Evolutionary conservation across 1,140 invertebrate species (phyloP), one percentile per base, ranked within the genome.

Genomic region (Cyclargus thomasi): DNA sequence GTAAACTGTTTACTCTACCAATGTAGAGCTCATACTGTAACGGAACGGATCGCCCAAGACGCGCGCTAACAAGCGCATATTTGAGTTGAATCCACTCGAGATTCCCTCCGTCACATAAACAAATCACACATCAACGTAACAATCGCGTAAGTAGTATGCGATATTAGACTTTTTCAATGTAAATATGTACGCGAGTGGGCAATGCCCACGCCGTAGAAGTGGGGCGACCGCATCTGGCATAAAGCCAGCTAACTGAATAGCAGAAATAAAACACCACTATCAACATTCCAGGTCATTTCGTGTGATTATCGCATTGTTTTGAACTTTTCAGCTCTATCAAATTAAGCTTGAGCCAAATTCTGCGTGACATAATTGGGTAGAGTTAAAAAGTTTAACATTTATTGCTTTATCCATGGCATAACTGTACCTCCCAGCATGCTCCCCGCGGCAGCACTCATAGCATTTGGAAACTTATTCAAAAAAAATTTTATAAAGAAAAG

Each of bases 201-300:
- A 76, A 65, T 75, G 74, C 78, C 75, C 76, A 80, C 76, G 79
- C 77, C 69, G 53, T 62, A 74, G 76, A 79, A 79, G 78, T 79
- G 74, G 79, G 76, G 77, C 81, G 81, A 72, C 79, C 78, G 73
- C 78, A 71, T 74, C 78, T 85, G 84, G 81, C 81, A 67, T 39
- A 57, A 66, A 71, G 82, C 83, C 80, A 83, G 79, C 70, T 71
- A 74, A 76, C 75, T 78, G 74, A 76, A 79, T 76, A 79, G 79
- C 81, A 84, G 79, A 82, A 85, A 86, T 86, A 81, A 81, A 86
- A 85, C 80, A 76, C 76, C 71, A 81, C 84, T 86, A 83, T 86
- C 81, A 85, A 81, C 81, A 86, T 86, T 85, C 84, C 82, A 86
- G 81, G 74, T 79, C 84, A 86, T 77, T 83, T 82, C 79, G 71